Evolutionary conservation across 2,888 invertebrate species (phyloP).

Genomic region (Oscheius sp.): DNA sequence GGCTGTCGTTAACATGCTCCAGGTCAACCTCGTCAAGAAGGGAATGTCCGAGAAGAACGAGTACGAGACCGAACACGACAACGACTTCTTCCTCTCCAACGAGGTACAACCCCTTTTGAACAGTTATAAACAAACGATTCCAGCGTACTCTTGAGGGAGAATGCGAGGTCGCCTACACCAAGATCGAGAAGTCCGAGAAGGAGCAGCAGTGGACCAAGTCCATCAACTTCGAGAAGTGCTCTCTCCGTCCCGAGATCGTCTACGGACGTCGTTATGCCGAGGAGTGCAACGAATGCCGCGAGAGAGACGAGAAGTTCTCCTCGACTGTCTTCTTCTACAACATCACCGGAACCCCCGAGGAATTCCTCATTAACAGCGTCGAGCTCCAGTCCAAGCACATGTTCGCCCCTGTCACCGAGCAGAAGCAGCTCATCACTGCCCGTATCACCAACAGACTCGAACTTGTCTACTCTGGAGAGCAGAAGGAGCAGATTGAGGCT

Average conservation of each 20-base stretch:
- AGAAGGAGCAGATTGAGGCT: slow-evolving; percentile 41
- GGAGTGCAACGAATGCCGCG: slow-evolving; percentile 30
- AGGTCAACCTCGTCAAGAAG: slow-evolving; percentile 57
- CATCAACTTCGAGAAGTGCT: slow-evolving; percentile 75
- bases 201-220: slow-evolving; percentile 71
- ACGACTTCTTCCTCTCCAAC: slow-evolving; percentile 42
- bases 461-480: slow-evolving; percentile 49
- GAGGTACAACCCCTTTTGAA: slow-evolving; percentile 34
- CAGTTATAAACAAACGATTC: slow-evolving; percentile 9
- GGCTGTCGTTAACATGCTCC: slow-evolving; percentile 68
- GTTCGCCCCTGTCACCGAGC: slow-evolving; percentile 46
- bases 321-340: slow-evolving; percentile 59
- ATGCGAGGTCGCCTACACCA: slow-evolving; percentile 61
- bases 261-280: slow-evolving; percentile 47
- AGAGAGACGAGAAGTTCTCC: slow-evolving; percentile 49
- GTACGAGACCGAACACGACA: slow-evolving; percentile 35
- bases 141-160: slow-evolving; percentile 67
- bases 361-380: slow-evolving; percentile 58
- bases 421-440: slow-evolving; percentile 47
- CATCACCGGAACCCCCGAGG: slow-evolving; percentile 55
- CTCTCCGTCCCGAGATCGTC: slow-evolving; percentile 58
- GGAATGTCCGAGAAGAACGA: slow-evolving; percentile 30
- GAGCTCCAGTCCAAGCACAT: slow-evolving; percentile 61
- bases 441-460: slow-evolving; percentile 54
- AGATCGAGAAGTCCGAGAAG: slow-evolving; percentile 42